Evolutionary conservation across 1,140 invertebrate genomes (phyloP).

Genomic region (silkworm (Bombyx mori)): ASM3026992v2 NC_085110.1:17771001-17771500

Average conservation of each 20-base stretch:
- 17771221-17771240: slow-evolving; percentile 49
- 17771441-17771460: too few relatives aligned
- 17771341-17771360: too few relatives aligned
- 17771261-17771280: slow-evolving; percentile 19
- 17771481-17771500: too few relatives aligned
- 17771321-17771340: too few relatives aligned
- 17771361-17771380: too few relatives aligned
- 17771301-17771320: too few relatives aligned
- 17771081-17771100: slow-evolving; percentile 13
- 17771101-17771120: slow-evolving; percentile 27
- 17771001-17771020: too few relatives aligned
- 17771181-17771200: slow-evolving; percentile 14
- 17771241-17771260: slow-evolving; percentile 32
- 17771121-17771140: slow-evolving; percentile 33
- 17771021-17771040: background rate
- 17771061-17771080: slow-evolving; percentile 1
- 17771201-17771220: slow-evolving; percentile 7
- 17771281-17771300: background rate
- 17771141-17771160: slow-evolving; percentile 53
- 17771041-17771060: background rate
- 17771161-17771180: slow-evolving; percentile 42
- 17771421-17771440: too few relatives aligned
- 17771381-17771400: too few relatives aligned
- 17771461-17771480: too few relatives aligned
- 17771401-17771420: too few relatives aligned